Evolutionary conservation across 2,888 invertebrate species (phyloP).

Genomic region (Dione vanillae): DNA sequence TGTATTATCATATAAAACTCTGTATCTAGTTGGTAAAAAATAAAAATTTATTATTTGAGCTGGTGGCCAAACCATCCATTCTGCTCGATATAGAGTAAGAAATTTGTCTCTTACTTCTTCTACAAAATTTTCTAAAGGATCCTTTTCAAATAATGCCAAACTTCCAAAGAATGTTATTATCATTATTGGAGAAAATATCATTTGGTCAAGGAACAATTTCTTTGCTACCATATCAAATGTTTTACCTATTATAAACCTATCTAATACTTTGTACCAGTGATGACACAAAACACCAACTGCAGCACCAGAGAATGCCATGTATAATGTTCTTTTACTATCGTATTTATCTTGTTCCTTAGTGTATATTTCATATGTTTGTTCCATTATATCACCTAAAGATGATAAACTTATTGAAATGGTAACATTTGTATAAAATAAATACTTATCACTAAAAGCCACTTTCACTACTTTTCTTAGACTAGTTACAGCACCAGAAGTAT

Average conservation of each 20-base stretch:
- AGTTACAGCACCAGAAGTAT: slow-evolving; percentile 53
- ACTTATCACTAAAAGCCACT: slow-evolving; percentile 87
- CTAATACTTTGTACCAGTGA: slow-evolving; percentile 94
- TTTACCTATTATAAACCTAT: slow-evolving; percentile 89
- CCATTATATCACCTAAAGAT: slow-evolving; percentile 90
- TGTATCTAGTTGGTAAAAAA: slow-evolving; percentile 91
- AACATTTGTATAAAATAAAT: slow-evolving; percentile 92
- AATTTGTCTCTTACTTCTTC: slow-evolving; percentile 90
- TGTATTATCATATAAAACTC: slow-evolving; percentile 95
- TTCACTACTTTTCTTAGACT: slow-evolving; percentile 59
- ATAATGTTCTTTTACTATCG: slow-evolving; percentile 86
- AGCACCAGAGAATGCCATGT: slow-evolving; percentile 92
- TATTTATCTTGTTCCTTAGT: slow-evolving; percentile 85
- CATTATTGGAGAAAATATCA: slow-evolving; percentile 93
- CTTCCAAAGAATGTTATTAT: slow-evolving; percentile 93
- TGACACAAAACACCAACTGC: slow-evolving; percentile 93
- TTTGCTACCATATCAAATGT: slow-evolving; percentile 87
- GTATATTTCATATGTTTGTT: slow-evolving; percentile 92
- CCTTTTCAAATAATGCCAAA: slow-evolving; percentile 89
- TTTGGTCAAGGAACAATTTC: slow-evolving; percentile 93
- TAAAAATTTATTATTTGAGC: slow-evolving; percentile 97
- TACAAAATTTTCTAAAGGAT: slow-evolving; percentile 85
- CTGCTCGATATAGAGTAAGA: slow-evolving; percentile 91
- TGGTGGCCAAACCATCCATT: slow-evolving; percentile 97
- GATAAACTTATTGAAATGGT: slow-evolving; percentile 91